phyloP scores from a whole-genome alignment of 2,888 invertebrate species.

The Aphrophora alni region DNA sequence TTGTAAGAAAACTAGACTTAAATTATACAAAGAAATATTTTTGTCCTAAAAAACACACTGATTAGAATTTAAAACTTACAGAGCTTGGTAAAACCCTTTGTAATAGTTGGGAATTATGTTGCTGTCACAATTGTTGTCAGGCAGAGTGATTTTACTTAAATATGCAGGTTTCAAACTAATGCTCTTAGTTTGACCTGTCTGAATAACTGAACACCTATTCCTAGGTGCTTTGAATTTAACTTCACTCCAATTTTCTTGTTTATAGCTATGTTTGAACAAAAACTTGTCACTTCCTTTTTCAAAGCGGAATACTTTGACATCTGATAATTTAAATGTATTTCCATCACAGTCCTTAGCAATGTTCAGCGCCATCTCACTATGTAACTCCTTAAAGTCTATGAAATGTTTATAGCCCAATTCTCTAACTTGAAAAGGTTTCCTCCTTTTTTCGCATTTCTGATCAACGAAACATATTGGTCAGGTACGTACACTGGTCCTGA shows the following conservation, averaged over 20 bases:
- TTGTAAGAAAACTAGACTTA: no score
- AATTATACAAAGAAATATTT: no score
- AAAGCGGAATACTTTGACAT: constrained; percentile 40
- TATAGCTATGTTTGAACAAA: constrained; percentile 38
- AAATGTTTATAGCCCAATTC: constrained; percentile 51
- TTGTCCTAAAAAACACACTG: no score
- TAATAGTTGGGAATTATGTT: no score
- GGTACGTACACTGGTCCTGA: constrained; percentile 46
- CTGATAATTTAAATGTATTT: constrained; percentile 30
- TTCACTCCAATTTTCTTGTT: constrained; percentile 35
- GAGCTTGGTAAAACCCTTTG: no score
- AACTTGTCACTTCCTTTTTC: constrained; percentile 38
- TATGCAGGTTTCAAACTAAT: no score
- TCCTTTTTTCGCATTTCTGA: constrained; percentile 51
- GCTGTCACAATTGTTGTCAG: no score
- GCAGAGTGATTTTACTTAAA: no score
- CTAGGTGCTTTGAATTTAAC: no score
- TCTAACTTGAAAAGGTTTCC: constrained; percentile 46
- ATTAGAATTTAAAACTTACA: no score
- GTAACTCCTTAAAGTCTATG: constrained; percentile 48
- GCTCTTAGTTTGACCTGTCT: no score
- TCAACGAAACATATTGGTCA: constrained; percentile 47
- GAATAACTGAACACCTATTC: no score
- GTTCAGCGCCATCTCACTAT: constrained; percentile 37
- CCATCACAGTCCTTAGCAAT: constrained; percentile 37